A percentile compares a stretch with the other conserved stretches of the same genome.
These are phyloP conservation scores for Xanthia icteritia DNA, from an alignment of 2,888 invertebrate species.

Conservation along the genomic window DNA sequence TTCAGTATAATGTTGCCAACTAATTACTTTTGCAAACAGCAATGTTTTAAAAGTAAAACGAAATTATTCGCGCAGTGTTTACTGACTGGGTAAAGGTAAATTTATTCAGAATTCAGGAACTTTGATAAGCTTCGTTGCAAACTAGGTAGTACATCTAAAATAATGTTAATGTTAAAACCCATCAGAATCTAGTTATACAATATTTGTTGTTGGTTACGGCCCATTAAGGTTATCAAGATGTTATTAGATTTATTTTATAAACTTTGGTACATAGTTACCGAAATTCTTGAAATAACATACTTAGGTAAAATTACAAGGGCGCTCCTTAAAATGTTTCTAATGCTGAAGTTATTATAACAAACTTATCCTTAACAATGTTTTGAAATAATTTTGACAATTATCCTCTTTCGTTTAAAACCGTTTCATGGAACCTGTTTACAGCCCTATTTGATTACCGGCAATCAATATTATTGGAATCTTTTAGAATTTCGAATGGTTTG, in stretches of 20 bases:
- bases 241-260: constrained; percentile 31
- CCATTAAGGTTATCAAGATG: constrained; percentile 25
- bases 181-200: constrained; percentile 9
- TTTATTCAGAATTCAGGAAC: constrained; percentile 29
- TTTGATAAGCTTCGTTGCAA: constrained; percentile 23
- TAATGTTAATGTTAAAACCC: constrained; percentile 22
- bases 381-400: background rate
- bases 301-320: background rate
- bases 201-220: constrained; percentile 34
- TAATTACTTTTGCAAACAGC: constrained; percentile 13
- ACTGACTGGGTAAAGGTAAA: background rate
- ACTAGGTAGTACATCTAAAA: constrained; percentile 25
- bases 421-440: too few relatives aligned
- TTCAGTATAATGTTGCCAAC: background rate
- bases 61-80: constrained; percentile 19
- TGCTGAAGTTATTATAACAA: background rate
- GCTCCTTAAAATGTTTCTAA: background rate
- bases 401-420: too few relatives aligned
- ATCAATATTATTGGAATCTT: too few relatives aligned
- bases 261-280: constrained; percentile 3
- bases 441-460: too few relatives aligned
- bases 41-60: constrained; percentile 7
- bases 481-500: too few relatives aligned
- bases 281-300: constrained; percentile 16
- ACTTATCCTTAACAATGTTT: background rate